Percentiles rank a stretch among this genome's conserved stretches.
Conservation (phyloP, 2,797 vertebrate species). For the Myotis myotis region DNA sequence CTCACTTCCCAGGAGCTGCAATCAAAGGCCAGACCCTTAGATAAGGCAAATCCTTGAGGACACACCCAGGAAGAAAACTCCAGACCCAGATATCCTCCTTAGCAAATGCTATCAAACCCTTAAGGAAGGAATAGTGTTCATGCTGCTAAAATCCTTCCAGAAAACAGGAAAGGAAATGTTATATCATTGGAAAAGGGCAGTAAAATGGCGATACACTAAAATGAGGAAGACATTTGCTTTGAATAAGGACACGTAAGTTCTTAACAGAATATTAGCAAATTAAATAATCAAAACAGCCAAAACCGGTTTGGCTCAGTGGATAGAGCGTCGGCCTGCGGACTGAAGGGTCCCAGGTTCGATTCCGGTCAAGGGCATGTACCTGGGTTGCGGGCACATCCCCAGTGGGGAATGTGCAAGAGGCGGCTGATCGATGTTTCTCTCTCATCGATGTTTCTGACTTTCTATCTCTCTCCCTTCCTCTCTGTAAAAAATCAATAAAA, state of each 20-base stretch:
- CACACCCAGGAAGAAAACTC: not conserved
- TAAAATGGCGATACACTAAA: not conserved
- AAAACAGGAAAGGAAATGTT: not conserved
- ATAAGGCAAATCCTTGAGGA: not conserved
- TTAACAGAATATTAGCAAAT: not conserved
- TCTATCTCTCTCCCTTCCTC: too few species aligned
- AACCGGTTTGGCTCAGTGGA: too few species aligned
- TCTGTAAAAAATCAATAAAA: too few species aligned
- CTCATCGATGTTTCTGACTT: too few species aligned
- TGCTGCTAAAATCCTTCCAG: not conserved
- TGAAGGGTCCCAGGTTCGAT: too few species aligned
- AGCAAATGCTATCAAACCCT: not conserved
- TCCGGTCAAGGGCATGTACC: too few species aligned
- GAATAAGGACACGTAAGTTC: not conserved
- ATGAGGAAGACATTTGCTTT: not conserved
- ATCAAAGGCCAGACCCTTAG: not conserved
- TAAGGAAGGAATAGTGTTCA: not conserved
- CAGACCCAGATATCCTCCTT: not conserved
- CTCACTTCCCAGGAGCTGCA: not conserved
- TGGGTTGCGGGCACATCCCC: too few species aligned
- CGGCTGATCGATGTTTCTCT: too few species aligned
- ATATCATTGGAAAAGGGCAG: not conserved
- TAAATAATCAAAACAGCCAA: not conserved
- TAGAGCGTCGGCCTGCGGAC: too few species aligned
- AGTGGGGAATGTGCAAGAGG: too few species aligned